These are phyloP conservation scores for Formicarius rufipectus DNA, from an alignment of 2,113 vertebrate species.

Conservation along the genomic window DNA sequence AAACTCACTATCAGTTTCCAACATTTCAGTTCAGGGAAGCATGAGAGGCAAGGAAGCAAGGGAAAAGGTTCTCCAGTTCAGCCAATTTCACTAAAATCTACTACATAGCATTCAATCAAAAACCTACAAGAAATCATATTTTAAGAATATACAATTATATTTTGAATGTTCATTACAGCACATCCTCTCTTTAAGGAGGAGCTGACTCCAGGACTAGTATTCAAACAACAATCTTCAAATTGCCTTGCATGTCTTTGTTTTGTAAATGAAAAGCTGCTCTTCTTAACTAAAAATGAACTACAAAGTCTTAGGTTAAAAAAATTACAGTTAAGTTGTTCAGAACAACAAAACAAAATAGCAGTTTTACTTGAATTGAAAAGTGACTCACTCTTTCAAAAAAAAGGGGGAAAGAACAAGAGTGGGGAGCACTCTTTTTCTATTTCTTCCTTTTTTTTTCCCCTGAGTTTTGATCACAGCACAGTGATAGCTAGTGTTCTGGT, in stretches of 20 bases:
- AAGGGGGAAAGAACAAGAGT: fast-evolving
- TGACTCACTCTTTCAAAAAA: not conserved
- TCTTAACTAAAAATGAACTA: not conserved
- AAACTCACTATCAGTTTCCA: not conserved
- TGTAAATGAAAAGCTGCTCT: not conserved
- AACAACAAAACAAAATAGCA: not conserved
- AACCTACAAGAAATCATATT: not conserved
- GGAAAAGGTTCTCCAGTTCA: not conserved
- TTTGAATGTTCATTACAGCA: not conserved
- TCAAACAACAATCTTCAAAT: not conserved
- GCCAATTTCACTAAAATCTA: not conserved
- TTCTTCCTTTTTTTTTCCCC: not conserved
- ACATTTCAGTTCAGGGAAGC: not conserved
- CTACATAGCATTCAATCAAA: not conserved
- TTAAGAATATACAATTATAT: not conserved
- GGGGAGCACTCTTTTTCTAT: not conserved
- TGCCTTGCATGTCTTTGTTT: not conserved
- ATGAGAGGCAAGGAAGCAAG: not conserved
- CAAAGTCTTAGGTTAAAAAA: not conserved
- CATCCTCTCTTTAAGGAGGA: not conserved
- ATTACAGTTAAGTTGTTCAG: not conserved
- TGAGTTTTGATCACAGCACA: not conserved
- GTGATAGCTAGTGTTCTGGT: not conserved
- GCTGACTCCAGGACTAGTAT: not conserved
- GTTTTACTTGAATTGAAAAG: not conserved